Percentiles rank a stretch among this genome's conserved stretches.
Conservation (phyloP, 1,140 invertebrate species). For the Penaeus vannamei region DNA sequence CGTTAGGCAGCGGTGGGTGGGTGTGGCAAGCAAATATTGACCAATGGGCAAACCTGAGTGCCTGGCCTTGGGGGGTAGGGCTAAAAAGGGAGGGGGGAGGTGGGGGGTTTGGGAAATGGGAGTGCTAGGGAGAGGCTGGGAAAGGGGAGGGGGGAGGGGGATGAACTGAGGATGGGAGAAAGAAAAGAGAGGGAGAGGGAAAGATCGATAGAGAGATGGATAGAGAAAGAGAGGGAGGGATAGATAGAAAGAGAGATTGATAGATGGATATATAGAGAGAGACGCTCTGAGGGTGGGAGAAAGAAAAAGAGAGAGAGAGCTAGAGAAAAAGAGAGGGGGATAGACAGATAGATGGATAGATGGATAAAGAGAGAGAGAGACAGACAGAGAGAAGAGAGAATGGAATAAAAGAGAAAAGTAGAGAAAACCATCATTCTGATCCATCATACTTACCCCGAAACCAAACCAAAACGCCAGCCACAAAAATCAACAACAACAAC, state of each 20-base stretch:
- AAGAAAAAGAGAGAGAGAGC: background rate
- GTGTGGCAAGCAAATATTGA: conserved; percentile 63
- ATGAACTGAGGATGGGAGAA: background rate
- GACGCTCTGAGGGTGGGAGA: background rate
- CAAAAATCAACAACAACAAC: no score
- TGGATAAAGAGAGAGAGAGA: background rate
- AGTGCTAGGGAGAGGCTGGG: no score
- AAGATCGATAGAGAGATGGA: background rate
- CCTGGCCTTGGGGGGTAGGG: conserved; percentile 15
- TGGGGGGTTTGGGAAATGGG: no score
- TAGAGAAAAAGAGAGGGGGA: background rate
- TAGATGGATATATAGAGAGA: no score
- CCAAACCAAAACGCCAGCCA: no score
- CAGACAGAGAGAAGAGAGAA: background rate
- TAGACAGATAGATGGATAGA: background rate
- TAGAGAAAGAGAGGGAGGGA: conserved; percentile 9
- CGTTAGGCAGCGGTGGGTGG: conserved; percentile 48
- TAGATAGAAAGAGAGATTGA: background rate
- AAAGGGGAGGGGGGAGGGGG: background rate
- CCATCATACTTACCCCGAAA: no score
- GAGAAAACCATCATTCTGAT: no score
- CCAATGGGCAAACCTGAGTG: conserved; percentile 54
- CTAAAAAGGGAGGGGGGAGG: background rate
- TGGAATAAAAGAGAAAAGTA: background rate
- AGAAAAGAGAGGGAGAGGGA: background rate